Conservation (phyloP, 2,113 vertebrate genomes). For the Rhinoderma darwinii region DNA sequence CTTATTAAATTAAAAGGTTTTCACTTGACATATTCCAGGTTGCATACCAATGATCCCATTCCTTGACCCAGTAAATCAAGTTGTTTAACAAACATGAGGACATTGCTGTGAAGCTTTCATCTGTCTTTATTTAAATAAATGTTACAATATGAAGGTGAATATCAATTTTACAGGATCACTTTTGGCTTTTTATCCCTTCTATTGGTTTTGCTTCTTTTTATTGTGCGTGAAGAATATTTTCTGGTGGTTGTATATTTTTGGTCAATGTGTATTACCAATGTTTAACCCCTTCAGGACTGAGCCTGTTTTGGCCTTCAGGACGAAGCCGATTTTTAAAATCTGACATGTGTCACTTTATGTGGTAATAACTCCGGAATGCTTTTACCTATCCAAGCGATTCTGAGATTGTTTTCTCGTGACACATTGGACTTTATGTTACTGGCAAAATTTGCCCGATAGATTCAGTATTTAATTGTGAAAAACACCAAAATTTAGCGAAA, state of each 20-base stretch:
- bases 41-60: constrained; percentile 31
- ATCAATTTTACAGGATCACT: constrained; percentile 9
- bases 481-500: too few species aligned
- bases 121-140: constrained; percentile 38
- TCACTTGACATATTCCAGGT: constrained; percentile 30
- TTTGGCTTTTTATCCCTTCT: background rate
- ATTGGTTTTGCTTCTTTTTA: constrained; percentile 14
- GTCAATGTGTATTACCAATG: background rate
- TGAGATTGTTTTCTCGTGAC: too few species aligned
- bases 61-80: constrained; percentile 23
- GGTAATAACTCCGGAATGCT: too few species aligned
- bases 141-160: constrained; percentile 1
- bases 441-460: too few species aligned
- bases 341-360: too few species aligned
- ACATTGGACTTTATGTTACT: too few species aligned
- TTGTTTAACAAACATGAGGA: constrained; percentile 34
- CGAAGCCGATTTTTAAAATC: too few species aligned
- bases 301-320: too few species aligned
- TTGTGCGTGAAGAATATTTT: background rate
- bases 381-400: too few species aligned
- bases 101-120: constrained; percentile 42
- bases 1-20: constrained; percentile 39
- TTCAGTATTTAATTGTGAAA: too few species aligned
- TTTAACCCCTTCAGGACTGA: too few species aligned
- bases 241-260: background rate